Base-by-base conservation (phyloP, 2,888 invertebrate genomes). In the Mechanitis messenoides region DNA sequence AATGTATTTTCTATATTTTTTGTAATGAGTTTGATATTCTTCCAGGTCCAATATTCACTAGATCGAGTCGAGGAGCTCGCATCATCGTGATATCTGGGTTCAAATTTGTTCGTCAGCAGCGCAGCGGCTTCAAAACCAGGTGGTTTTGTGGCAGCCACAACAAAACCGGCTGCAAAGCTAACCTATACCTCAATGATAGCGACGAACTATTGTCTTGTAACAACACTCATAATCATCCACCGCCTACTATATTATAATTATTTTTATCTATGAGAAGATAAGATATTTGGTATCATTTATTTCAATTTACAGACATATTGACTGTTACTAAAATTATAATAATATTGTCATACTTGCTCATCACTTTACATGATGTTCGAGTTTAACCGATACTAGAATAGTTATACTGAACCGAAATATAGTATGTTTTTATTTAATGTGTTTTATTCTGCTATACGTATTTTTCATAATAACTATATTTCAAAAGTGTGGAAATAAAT, bases 121-220 rank as follows among this genome's bases (percentile, higher is more conserved):
- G 59, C 2, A 54, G 54, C 0, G 69, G 68, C 5, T 33, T 38
- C 5, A 73, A 73, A 45, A 68, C 66, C 3, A 64, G 72, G 7
- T 72, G 72, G 72, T 68, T 69, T 57, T 72, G 72, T 47, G 68
- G 67, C 11, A 69, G 67, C 9, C 72, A 69, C 55, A 64, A 65
- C 56, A 58, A 45, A 9, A 45, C 45, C 33, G 61, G 65, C 1
- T 76, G 76, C 53, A 69, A 60, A 45, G 72, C 73, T 0, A 53
- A 38, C 4, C 47, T 74, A 0, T 61, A 65, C 31, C 68, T 71
- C 3, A 50, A 66, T 4, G 63, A 65, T 2, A 59, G 66, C 38
- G 28, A 63, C 28, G 57, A 56, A 57, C 59, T 66, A 9, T 33
- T 64, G 2, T 57, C 54, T 2, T 62, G 62, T 33, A 64, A 58